phyloP scores from a whole-genome alignment of 2,797 vertebrate species.

The Enteromius treurensis region DNA sequence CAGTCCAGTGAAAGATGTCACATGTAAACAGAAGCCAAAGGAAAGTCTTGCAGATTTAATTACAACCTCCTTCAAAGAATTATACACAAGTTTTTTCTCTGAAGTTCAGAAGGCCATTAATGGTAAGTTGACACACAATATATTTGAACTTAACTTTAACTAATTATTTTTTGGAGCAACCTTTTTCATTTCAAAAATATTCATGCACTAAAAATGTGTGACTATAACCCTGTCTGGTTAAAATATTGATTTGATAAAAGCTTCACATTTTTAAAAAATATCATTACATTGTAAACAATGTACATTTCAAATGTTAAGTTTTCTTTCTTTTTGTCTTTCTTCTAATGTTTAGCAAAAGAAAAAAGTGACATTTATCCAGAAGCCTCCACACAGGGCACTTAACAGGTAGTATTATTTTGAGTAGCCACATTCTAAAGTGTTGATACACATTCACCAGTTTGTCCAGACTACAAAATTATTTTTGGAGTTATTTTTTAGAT shows the following conservation, averaged over 20 bases:
- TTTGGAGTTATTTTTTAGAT: no score
- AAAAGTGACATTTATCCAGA: not conserved
- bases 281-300: not conserved
- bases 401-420: not conserved
- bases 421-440: not conserved
- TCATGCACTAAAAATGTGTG: not conserved
- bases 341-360: not conserved
- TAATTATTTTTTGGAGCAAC: not conserved
- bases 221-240: not conserved
- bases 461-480: not conserved
- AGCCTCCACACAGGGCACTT: not conserved
- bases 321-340: not conserved
- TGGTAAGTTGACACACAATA: not conserved
- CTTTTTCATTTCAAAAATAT: not conserved
- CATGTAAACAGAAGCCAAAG: not conserved
- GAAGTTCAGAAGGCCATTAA: not conserved
- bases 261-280: no score
- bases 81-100: not conserved
- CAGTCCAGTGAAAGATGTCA: conserved; percentile 32
- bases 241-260: not conserved
- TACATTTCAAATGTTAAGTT: not conserved
- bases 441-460: not conserved
- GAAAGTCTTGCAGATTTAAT: not conserved
- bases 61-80: not conserved
- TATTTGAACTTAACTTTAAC: not conserved